A percentile compares a stretch with the other conserved stretches of the same genome.
Conservation (phyloP, 2,113 vertebrate genomes). For the Euleptes europaea region DNA sequence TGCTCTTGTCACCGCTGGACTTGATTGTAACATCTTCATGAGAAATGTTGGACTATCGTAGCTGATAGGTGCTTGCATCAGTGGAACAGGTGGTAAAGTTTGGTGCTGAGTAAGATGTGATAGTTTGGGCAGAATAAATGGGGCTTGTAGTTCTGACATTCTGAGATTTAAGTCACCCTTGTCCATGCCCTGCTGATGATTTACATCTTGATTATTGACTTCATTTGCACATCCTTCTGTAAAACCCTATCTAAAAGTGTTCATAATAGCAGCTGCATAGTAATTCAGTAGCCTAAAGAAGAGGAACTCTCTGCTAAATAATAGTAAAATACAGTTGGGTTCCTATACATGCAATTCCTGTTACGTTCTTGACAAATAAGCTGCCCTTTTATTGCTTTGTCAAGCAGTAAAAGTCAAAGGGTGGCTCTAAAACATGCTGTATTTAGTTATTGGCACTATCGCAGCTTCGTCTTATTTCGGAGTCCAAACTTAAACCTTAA, state of each 20-base stretch:
- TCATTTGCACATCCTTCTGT: not conserved
- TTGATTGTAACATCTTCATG: not conserved
- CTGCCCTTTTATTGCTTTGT: slow-evolving; percentile 48
- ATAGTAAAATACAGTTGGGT: not conserved
- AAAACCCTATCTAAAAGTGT: not conserved
- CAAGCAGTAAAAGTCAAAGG: slow-evolving; percentile 39
- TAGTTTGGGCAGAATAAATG: not conserved
- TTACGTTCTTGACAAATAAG: not conserved
- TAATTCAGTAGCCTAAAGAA: slow-evolving; percentile 23
- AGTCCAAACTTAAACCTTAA: slow-evolving; percentile 5
- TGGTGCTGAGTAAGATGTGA: not conserved
- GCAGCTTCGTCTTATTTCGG: slow-evolving; percentile 22
- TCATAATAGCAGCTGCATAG: not conserved
- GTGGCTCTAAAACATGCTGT: slow-evolving; percentile 52
- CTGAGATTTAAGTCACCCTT: not conserved
- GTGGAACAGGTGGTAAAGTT: not conserved
- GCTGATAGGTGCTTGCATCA: not conserved
- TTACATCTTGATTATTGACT: not conserved
- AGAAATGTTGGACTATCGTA: not conserved
- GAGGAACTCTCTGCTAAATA: not conserved
- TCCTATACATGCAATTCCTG: not conserved
- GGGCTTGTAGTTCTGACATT: not conserved
- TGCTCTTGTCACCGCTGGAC: not conserved
- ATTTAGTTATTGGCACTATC: slow-evolving; percentile 40
- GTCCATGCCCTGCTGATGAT: not conserved